These are phyloP conservation scores for Amazona finschi DNA, from an alignment of 2,797 vertebrate genomes.

Conservation along the genomic window DNA sequence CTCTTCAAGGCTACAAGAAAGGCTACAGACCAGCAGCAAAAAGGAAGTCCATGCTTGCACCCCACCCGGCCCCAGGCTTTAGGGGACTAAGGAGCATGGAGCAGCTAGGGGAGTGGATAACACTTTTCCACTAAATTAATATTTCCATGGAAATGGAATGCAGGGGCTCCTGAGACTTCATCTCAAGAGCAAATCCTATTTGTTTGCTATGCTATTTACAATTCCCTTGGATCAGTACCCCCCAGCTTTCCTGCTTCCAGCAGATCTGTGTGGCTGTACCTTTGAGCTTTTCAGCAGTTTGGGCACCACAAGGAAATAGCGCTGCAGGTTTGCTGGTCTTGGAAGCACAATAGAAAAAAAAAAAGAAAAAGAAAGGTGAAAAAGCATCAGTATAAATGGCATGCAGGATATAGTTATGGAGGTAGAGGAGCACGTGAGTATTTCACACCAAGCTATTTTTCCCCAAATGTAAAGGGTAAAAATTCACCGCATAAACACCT, in stretches of 20 bases:
- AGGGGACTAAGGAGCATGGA: not conserved
- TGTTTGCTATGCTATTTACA: not conserved
- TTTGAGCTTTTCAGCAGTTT: not conserved
- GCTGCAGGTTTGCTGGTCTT: not conserved
- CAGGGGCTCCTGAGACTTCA: not conserved
- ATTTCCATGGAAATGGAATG: not conserved
- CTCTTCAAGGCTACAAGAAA: not conserved
- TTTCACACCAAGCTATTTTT: not conserved
- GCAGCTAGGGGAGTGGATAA: fast-evolving
- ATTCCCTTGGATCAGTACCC: not conserved
- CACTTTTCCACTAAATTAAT: not conserved
- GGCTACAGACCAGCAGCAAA: not conserved
- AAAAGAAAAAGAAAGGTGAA: not conserved
- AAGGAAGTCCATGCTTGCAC: not conserved
- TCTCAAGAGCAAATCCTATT: not conserved
- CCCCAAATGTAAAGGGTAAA: not conserved
- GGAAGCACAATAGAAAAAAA: not conserved
- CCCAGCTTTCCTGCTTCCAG: not conserved
- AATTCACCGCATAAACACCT: not conserved
- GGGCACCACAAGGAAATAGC: fast-evolving
- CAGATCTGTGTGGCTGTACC: not conserved
- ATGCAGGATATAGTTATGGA: not conserved
- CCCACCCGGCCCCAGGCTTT: not conserved
- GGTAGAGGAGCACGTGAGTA: not conserved
- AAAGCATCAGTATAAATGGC: not conserved